phyloP scores from a whole-genome alignment of 1,140 invertebrate genomes.

The Fopius arisanus region DNA sequence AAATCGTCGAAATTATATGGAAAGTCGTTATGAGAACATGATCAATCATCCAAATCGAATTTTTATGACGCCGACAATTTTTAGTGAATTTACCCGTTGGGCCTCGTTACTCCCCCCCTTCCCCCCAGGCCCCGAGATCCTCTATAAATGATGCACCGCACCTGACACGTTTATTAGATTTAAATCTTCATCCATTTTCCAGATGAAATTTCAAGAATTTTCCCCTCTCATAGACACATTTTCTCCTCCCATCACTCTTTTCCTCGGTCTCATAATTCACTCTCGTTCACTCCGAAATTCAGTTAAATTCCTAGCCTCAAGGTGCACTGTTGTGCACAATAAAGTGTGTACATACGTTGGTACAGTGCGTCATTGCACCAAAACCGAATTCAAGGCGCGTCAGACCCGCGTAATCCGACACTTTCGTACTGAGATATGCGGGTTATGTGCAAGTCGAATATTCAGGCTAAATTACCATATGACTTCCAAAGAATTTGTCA shows the following conservation, averaged over 20 bases:
- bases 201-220: neutral
- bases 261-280: neutral
- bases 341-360: neutral
- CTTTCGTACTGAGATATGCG: neutral
- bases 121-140: no score
- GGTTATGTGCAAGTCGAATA: neutral
- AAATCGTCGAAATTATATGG: no score
- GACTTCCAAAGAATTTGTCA: neutral
- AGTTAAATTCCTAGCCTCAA: neutral
- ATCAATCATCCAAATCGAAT: no score
- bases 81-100: no score
- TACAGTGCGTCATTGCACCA: neutral
- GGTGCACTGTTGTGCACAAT: neutral
- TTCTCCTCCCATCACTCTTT: neutral
- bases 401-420: conserved; percentile 8
- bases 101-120: no score
- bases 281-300: neutral
- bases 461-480: neutral
- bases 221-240: neutral
- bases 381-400: neutral
- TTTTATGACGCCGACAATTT: no score
- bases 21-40: no score
- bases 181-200: neutral
- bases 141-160: no score
- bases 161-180: no score